Evolutionary conservation across 2,113 vertebrate genomes (phyloP).

Genomic region (Phoenicopterus ruber): DNA sequence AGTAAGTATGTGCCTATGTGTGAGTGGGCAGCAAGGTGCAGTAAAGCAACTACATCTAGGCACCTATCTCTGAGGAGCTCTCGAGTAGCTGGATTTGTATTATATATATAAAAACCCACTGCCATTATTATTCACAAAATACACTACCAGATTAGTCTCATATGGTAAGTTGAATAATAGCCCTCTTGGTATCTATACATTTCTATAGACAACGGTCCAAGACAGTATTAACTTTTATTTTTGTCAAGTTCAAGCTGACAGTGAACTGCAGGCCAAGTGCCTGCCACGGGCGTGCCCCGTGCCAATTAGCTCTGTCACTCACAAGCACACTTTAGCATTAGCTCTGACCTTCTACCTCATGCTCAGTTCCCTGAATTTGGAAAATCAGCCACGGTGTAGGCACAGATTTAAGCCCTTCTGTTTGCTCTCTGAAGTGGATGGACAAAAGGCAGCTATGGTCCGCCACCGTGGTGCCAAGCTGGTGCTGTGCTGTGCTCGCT

Average conservation of each 20-base stretch:
- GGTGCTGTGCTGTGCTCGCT: not conserved
- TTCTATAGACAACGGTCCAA: not conserved
- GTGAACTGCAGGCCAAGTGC: not conserved
- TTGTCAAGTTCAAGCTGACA: not conserved
- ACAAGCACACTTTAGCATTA: not conserved
- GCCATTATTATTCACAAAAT: not conserved
- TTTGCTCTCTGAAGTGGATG: not conserved
- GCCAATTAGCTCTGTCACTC: not conserved
- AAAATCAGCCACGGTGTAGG: not conserved
- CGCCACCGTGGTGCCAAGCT: accelerated
- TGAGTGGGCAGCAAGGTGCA: not conserved
- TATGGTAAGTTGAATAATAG: not conserved
- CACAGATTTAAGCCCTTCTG: not conserved
- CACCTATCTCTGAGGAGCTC: not conserved
- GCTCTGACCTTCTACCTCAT: not conserved
- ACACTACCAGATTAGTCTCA: not conserved
- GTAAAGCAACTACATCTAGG: not conserved
- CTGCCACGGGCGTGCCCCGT: not conserved
- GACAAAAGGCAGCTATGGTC: not conserved
- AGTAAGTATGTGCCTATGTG: not conserved
- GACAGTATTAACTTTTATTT: not conserved
- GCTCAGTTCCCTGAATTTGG: not conserved
- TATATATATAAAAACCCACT: not conserved
- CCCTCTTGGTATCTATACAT: not conserved
- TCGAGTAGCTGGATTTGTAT: accelerated